A percentile compares a stretch with the other conserved stretches of the same genome.
phyloP scores from a whole-genome alignment of 2,888 invertebrate genomes.

The Microctonus hyperodae region DNA sequence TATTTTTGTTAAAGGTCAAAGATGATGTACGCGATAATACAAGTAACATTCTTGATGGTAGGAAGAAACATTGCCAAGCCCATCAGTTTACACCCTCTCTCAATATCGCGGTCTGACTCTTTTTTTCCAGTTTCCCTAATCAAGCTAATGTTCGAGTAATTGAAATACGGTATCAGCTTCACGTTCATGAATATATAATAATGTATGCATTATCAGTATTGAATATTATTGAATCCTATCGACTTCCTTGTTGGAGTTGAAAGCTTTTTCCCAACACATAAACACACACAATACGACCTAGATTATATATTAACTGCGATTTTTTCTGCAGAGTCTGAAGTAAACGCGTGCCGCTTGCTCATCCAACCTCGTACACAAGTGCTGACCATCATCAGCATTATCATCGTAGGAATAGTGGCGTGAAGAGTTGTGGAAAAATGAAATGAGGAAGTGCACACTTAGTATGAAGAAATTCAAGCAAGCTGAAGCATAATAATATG shows the following conservation, averaged over 20 bases:
- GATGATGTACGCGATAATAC: conserved; percentile 16
- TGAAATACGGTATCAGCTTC: conserved; percentile 27
- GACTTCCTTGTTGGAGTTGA: neutral
- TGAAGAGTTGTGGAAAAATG: conserved; percentile 1
- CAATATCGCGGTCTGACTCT: no score
- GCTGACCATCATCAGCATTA: neutral
- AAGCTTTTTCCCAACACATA: neutral
- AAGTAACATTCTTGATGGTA: conserved; percentile 11
- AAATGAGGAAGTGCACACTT: neutral
- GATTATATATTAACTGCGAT: neutral
- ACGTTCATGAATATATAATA: no score
- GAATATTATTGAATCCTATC: conserved; percentile 12
- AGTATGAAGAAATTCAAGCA: no score
- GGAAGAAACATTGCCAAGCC: conserved; percentile 51
- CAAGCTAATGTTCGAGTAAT: conserved; percentile 63
- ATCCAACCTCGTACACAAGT: neutral
- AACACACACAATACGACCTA: conserved; percentile 13
- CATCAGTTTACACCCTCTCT: conserved; percentile 41
- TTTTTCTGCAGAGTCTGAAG: neutral
- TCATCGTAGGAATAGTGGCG: conserved; percentile 9
- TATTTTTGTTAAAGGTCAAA: conserved; percentile 29
- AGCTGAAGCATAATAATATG: no score
- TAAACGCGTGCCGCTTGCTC: neutral
- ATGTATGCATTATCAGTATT: neutral
- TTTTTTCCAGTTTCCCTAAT: conserved; percentile 48